Conservation (phyloP, 2,888 invertebrate species). For the Epiblema foenella region DNA sequence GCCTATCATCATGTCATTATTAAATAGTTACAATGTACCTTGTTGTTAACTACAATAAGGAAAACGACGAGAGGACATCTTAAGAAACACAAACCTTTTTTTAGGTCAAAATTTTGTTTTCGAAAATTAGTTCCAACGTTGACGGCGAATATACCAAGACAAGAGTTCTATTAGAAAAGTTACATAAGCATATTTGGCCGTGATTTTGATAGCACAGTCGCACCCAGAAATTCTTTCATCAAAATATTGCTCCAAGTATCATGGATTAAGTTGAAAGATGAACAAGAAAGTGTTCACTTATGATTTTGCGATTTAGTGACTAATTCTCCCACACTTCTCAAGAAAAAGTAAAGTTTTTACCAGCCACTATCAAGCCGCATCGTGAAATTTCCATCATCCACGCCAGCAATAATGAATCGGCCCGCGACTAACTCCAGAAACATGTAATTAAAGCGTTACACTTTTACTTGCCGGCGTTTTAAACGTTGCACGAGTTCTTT, state of each 20-base stretch:
- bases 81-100: neutral
- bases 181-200: too few species aligned
- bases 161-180: neutral
- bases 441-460: constrained; percentile 70
- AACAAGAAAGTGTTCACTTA: neutral
- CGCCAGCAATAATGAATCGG: constrained; percentile 33
- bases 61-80: neutral
- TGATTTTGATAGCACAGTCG: neutral
- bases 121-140: neutral
- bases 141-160: neutral
- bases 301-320: constrained; percentile 9
- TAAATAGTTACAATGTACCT: neutral
- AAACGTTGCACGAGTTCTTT: constrained; percentile 51
- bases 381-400: constrained; percentile 38
- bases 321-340: constrained; percentile 4
- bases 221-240: neutral
- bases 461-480: constrained; percentile 63
- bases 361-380: constrained; percentile 25
- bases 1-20: constrained; percentile 1
- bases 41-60: too few species aligned
- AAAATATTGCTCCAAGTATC: neutral
- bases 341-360: constrained; percentile 28
- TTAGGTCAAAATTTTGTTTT: neutral
- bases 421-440: constrained; percentile 54
- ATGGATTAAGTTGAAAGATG: neutral